Percentiles rank a stretch among this genome's conserved stretches.
These are phyloP conservation scores for Cardiocondyla obscurior DNA, from an alignment of 1,140 invertebrate genomes.

Conservation along the genomic window DNA sequence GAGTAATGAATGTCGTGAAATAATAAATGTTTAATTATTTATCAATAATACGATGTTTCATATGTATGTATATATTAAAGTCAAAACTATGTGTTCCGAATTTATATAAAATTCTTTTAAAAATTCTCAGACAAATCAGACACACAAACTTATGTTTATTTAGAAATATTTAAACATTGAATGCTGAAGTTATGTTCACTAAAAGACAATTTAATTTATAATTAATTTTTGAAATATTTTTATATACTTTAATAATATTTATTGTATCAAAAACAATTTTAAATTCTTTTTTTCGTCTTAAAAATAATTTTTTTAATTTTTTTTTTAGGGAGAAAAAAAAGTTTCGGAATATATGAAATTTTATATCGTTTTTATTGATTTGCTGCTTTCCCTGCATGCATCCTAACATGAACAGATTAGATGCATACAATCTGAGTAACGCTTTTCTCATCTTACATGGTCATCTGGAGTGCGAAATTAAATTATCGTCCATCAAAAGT, in stretches of 20 bases:
- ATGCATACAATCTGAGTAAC: conserved; percentile 80
- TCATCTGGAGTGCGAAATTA: conserved; percentile 79
- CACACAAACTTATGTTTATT: not conserved
- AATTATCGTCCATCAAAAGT: conserved; percentile 75
- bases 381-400: conserved; percentile 79
- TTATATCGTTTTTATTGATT: conserved; percentile 80
- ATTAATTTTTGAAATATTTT: not conserved
- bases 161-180: not conserved
- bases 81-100: not conserved
- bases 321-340: not conserved
- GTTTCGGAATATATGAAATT: conserved; percentile 57
- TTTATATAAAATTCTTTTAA: not conserved
- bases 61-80: no score
- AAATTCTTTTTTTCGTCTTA: not conserved
- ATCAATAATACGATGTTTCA: conserved; percentile 12
- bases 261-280: not conserved
- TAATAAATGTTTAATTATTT: conserved; percentile 25
- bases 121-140: not conserved
- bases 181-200: not conserved
- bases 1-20: conserved; percentile 37
- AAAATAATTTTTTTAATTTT: not conserved
- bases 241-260: not conserved
- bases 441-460: conserved; percentile 76
- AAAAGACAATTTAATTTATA: not conserved
- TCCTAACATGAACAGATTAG: conserved; percentile 83